Conservation (phyloP, 64 coral and sea anemone species). For the Montipora capricornis region DNA sequence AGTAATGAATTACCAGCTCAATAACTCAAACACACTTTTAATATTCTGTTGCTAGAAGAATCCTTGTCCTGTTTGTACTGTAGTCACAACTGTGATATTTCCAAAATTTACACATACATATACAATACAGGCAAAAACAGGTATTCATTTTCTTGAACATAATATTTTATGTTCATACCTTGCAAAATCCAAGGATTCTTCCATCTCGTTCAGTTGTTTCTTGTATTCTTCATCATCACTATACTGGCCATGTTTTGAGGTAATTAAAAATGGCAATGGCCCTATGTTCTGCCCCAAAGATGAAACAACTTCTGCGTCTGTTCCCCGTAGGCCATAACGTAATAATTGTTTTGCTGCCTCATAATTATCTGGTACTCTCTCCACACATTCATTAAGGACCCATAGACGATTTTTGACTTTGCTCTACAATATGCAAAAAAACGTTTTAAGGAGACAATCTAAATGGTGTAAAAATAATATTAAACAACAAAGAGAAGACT, state of each 20-base stretch:
- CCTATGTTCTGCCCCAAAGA: conserved; percentile 61
- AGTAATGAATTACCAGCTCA: neutral
- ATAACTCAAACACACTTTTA: too few species aligned
- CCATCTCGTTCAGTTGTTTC: conserved; percentile 47
- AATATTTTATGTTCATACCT: conserved; percentile 33
- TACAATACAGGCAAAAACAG: too few species aligned
- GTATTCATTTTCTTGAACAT: too few species aligned
- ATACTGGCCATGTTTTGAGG: conserved; percentile 46
- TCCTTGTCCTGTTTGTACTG: too few species aligned
- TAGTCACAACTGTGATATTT: too few species aligned
- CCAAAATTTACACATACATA: too few species aligned
- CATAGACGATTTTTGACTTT: conserved; percentile 99
- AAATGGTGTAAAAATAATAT: neutral
- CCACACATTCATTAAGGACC: conserved; percentile 97
- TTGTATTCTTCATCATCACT: conserved; percentile 43
- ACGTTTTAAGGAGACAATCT: too few species aligned
- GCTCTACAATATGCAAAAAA: conserved; percentile 52
- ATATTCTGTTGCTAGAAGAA: too few species aligned
- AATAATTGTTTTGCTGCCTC: conserved; percentile 89
- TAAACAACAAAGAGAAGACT: neutral
- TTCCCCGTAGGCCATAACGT: conserved; percentile 91
- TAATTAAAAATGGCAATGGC: conserved; percentile 78
- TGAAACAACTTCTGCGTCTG: conserved; percentile 65
- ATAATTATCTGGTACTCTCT: conserved; percentile 90
- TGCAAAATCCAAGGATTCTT: conserved; percentile 83